Conservation (phyloP, 2,113 vertebrate genomes). For the Symphodus melops region DNA sequence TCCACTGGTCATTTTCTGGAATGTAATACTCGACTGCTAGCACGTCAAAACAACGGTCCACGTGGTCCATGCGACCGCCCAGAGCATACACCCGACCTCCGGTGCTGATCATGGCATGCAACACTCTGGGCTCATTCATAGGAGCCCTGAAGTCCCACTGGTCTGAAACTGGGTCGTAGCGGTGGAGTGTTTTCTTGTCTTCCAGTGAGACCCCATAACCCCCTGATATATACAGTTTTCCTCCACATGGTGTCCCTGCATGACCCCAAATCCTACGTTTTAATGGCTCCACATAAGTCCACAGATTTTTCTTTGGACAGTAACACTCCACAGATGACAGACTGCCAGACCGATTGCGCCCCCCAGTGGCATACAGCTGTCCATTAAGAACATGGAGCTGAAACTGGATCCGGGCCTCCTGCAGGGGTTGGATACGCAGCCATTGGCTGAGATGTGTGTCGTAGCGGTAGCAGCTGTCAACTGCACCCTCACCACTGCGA, state of each 20-base stretch:
- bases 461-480: constrained; percentile 92
- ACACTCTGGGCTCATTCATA: constrained; percentile 94
- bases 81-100: constrained; percentile 87
- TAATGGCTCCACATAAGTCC: constrained; percentile 90
- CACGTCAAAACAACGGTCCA: constrained; percentile 96
- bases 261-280: constrained; percentile 97
- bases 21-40: constrained; percentile 93
- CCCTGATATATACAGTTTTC: constrained; percentile 91
- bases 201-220: constrained; percentile 95
- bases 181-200: constrained; percentile 94
- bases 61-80: constrained; percentile 96
- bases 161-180: constrained; percentile 87
- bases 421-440: constrained; percentile 94
- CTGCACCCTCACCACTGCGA: constrained; percentile 94
- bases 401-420: constrained; percentile 96
- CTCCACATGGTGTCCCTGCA: constrained; percentile 86
- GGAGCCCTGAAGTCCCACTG: constrained; percentile 93
- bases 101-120: constrained; percentile 92
- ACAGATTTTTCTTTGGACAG: constrained; percentile 91
- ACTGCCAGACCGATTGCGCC: constrained; percentile 94
- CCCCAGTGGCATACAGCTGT: constrained; percentile 92
- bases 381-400: constrained; percentile 90
- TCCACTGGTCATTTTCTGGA: constrained; percentile 94
- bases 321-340: constrained; percentile 94
- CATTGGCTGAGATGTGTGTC: constrained; percentile 93